Percentiles rank a stretch among this genome's conserved stretches.
These are phyloP conservation scores for Nothoprocta pentlandii DNA, from an alignment of 2,113 vertebrate genomes.

Conservation along the genomic window DNA sequence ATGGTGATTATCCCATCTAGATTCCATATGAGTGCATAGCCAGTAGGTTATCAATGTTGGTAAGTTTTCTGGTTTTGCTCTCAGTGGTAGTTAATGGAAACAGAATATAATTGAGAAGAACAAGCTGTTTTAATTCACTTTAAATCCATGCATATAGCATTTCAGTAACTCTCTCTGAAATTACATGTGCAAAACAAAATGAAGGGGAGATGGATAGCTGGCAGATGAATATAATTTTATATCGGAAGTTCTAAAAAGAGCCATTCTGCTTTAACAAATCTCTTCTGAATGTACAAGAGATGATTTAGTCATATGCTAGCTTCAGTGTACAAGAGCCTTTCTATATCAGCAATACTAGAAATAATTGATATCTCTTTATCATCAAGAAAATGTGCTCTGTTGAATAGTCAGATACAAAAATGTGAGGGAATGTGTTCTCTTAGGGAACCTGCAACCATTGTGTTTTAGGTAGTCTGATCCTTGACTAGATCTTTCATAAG, in stretches of 20 bases:
- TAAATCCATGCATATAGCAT: background rate
- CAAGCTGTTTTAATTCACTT: background rate
- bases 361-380: background rate
- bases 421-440: background rate
- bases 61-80: background rate
- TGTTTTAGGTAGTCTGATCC: background rate
- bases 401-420: slow-evolving; percentile 16
- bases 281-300: background rate
- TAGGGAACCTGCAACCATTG: background rate
- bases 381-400: background rate
- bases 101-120: background rate
- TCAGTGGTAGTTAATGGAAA: background rate
- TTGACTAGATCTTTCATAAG: background rate
- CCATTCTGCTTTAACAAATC: background rate
- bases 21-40: background rate
- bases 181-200: background rate
- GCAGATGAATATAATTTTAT: background rate
- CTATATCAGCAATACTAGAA: background rate
- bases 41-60: background rate
- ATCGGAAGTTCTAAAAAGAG: background rate
- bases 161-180: background rate
- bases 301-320: background rate
- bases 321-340: background rate
- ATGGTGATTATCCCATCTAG: background rate
- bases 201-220: background rate